Base-by-base conservation (phyloP, 2,113 vertebrate genomes). In the Cnemophilus loriae region DNA sequence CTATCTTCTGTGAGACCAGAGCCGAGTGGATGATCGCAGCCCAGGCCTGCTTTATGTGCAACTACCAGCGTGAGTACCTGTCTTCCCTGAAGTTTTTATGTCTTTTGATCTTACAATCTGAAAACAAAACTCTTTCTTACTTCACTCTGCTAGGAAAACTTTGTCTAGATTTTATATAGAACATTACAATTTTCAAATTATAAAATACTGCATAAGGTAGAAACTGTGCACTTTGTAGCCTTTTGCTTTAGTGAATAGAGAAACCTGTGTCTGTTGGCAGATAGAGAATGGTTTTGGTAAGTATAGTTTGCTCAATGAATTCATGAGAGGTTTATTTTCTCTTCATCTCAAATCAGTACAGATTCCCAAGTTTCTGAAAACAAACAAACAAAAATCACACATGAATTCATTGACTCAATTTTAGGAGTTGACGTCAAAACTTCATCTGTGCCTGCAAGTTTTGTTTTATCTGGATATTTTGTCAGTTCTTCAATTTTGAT, bases 1-100 rank as follows among this genome's bases (percentile, higher is more conserved):
- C 99, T 71, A 98, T 99, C 96, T 99, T 99, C 97, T 99, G 99
- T 78, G 99, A 99, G 97, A 99, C 99, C 3, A 97, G 99, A 92
- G 98, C 99, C 0, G 99, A 99, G 92, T 99, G 99, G 99, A 98
- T 99, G 94, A 98, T 99, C 15, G 97, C 98, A 4, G 99, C 99
- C 0, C 98, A 99, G 97, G 99, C 99, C 39, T 99, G 99, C 96
- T 99, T 99, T 67, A 99, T 99, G 98, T 98, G 98, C 97, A 99
- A 99, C 97, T 99, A 99, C 92, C 98, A 98, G 90, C 96, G 99
- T 99, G 97, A 95, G 99, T 99, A 64, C 30, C 10, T 41, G 1
- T 14, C 49, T 82, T 33, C 20, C 55, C 55, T 55, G 3, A 41
- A 30, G 18, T 33, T 16, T 33, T 32, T n/a, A 20, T 50, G 47